phyloP scores from a whole-genome alignment of 2,113 vertebrate genomes.

The Nestor notabilis region DNA sequence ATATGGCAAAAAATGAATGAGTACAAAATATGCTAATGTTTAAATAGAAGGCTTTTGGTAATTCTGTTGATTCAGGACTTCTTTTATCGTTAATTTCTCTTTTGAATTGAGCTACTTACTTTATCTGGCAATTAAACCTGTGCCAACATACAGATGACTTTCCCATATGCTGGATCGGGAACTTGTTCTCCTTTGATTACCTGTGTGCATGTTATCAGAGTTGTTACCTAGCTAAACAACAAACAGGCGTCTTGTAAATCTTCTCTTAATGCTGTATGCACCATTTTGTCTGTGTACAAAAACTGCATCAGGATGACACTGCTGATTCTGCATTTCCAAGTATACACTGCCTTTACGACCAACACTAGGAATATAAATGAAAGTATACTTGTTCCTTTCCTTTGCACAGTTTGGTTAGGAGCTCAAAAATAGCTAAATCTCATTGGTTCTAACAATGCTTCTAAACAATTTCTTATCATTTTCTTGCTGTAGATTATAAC shows the following conservation, averaged over 20 bases:
- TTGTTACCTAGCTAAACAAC: not conserved
- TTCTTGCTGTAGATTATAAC: constrained; percentile 85
- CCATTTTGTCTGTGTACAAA: not conserved
- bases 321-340: not conserved
- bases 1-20: not conserved
- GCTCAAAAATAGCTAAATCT: not conserved
- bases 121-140: not conserved
- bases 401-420: not conserved
- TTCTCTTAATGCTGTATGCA: not conserved
- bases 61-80: not conserved
- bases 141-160: not conserved
- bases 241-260: not conserved
- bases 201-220: not conserved
- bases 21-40: not conserved
- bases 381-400: not conserved
- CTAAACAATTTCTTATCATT: constrained; percentile 2
- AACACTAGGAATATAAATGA: not conserved
- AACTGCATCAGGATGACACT: not conserved
- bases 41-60: not conserved
- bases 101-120: not conserved
- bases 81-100: not conserved
- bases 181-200: not conserved
- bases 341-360: not conserved
- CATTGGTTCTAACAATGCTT: not conserved
- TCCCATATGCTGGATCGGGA: not conserved